phyloP scores from a whole-genome alignment of 2,888 invertebrate species.

The Listrodromus nycthemerus region DNA sequence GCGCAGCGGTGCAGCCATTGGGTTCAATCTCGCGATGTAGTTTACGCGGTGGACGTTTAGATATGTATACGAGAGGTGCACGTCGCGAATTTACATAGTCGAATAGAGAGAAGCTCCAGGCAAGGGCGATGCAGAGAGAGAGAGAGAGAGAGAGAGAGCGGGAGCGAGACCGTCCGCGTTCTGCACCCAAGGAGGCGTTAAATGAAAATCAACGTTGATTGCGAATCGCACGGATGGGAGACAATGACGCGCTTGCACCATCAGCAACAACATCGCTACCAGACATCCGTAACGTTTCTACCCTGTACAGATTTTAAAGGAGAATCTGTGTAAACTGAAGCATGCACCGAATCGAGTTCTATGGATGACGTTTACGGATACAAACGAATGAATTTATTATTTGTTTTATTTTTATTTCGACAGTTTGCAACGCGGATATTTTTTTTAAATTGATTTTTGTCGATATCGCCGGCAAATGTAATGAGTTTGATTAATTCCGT shows the following conservation, averaged over 20 bases:
- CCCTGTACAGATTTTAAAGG: neutral
- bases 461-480: neutral
- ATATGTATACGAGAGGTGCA: constrained; percentile 45
- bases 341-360: neutral
- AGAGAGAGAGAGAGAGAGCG: neutral
- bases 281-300: neutral
- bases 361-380: no score
- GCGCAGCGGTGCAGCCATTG: neutral
- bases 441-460: neutral
- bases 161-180: neutral
- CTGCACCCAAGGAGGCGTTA: constrained; percentile 45
- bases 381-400: neutral
- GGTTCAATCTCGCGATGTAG: constrained; percentile 27
- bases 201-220: constrained; percentile 59
- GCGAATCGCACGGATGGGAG: constrained; percentile 22
- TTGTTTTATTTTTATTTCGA: neutral
- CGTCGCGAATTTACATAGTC: constrained; percentile 40
- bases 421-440: neutral
- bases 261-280: neutral
- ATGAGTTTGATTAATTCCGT: neutral
- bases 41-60: constrained; percentile 10
- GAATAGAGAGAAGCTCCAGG: neutral
- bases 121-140: neutral
- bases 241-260: constrained; percentile 28
- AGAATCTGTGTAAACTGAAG: neutral